Conservation (phyloP, 2,797 vertebrate genomes). For the Pipistrellus pygmaeus region DNA sequence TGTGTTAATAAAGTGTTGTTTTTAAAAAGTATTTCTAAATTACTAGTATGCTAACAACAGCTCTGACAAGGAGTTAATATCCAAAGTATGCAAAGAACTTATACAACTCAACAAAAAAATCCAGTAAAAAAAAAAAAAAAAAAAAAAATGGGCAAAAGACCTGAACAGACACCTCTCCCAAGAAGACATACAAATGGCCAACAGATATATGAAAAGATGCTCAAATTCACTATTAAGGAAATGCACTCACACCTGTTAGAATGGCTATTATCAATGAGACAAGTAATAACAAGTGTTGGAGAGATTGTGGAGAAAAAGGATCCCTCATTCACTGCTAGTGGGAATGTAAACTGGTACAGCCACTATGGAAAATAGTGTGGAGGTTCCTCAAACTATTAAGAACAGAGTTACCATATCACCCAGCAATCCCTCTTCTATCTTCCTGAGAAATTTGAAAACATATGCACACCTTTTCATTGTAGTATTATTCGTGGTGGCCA, state of each 20-base stretch:
- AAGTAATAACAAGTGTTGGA: background rate
- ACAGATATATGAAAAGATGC: background rate
- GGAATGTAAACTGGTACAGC: background rate
- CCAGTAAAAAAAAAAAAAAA: background rate
- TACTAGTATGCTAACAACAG: background rate
- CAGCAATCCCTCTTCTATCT: background rate
- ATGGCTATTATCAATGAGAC: background rate
- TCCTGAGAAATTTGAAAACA: background rate
- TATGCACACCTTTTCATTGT: background rate
- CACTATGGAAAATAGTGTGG: background rate
- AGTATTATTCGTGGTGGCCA: background rate
- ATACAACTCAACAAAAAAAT: background rate
- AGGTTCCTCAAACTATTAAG: background rate
- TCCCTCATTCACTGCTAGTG: background rate
- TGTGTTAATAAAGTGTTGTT: slow-evolving; percentile 35
- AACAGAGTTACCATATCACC: background rate
- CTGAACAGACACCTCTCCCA: background rate
- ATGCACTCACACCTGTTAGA: background rate
- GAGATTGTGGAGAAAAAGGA: background rate
- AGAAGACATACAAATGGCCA: background rate
- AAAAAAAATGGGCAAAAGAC: background rate
- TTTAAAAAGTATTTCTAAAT: slow-evolving; percentile 69
- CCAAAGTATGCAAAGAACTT: background rate
- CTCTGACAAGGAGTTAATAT: background rate
- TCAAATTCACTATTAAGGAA: background rate